phyloP scores from a whole-genome alignment of 2,113 vertebrate genomes.

The Lanius ludovicianus region DNA sequence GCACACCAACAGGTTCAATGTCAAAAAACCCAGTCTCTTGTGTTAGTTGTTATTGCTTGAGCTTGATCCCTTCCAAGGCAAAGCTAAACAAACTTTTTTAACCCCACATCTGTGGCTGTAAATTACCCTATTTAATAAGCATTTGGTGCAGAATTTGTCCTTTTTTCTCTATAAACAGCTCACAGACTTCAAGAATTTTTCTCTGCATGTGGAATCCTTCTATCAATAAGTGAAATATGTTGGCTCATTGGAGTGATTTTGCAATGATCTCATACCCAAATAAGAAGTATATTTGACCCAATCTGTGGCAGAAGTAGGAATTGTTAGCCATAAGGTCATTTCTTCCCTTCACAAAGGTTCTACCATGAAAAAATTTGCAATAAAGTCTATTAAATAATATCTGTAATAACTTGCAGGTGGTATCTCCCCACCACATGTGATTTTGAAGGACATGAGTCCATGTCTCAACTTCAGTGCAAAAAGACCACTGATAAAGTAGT shows the following conservation, averaged over 20 bases:
- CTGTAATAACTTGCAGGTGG: background rate
- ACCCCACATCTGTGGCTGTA: background rate
- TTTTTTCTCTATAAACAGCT: background rate
- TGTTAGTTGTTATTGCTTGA: background rate
- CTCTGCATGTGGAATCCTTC: background rate
- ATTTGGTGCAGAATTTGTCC: background rate
- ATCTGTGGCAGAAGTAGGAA: background rate
- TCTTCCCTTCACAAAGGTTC: background rate
- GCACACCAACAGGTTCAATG: background rate
- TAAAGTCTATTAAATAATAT: background rate
- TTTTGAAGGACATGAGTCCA: background rate
- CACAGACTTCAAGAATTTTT: background rate
- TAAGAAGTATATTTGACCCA: background rate
- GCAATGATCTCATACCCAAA: background rate
- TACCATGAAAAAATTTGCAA: background rate
- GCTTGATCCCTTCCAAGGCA: background rate
- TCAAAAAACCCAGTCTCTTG: background rate
- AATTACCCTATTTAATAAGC: background rate
- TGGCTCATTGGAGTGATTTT: background rate
- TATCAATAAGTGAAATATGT: background rate
- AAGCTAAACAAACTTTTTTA: background rate
- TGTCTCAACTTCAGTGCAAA: background rate
- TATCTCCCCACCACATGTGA: background rate
- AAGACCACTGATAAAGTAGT: background rate
- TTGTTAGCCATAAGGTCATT: background rate